These are phyloP conservation scores for Callospermophilus lateralis DNA, from an alignment of 2,113 vertebrate genomes.

Conservation along the genomic window DNA sequence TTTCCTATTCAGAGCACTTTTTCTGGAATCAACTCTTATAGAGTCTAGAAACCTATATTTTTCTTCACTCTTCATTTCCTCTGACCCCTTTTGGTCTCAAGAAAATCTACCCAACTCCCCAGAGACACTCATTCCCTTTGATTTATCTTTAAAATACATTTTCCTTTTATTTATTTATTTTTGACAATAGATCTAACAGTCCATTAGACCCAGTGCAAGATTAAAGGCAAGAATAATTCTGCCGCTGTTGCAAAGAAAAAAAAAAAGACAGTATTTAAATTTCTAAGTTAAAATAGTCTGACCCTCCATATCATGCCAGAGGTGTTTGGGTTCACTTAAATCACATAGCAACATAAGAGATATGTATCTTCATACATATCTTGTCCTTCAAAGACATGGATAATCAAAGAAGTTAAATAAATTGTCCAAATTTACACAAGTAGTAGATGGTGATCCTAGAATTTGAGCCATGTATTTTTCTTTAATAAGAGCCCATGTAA, in stretches of 20 bases:
- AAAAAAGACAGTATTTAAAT: not conserved
- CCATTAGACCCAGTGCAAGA: not conserved
- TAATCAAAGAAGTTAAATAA: not conserved
- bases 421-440: slow-evolving; percentile 11
- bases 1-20: not conserved
- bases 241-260: not conserved
- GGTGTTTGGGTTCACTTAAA: not conserved
- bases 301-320: not conserved
- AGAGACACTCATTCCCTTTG: slow-evolving; percentile 5
- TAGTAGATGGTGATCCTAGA: not conserved
- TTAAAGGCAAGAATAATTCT: slow-evolving; percentile 59
- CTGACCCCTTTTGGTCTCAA: not conserved
- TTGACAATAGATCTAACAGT: not conserved
- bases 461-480: not conserved
- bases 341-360: not conserved
- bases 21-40: not conserved
- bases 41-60: not conserved
- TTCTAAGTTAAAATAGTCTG: slow-evolving; percentile 43
- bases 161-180: not conserved
- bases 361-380: not conserved
- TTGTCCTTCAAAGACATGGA: slow-evolving; percentile 16
- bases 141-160: not conserved
- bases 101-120: not conserved
- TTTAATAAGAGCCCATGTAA: not conserved
- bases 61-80: not conserved